Percentiles rank a stretch among this genome's conserved stretches.
These are phyloP conservation scores for Dicyrtomina minuta DNA, from an alignment of 2,888 invertebrate species.

Conservation along the genomic window DNA sequence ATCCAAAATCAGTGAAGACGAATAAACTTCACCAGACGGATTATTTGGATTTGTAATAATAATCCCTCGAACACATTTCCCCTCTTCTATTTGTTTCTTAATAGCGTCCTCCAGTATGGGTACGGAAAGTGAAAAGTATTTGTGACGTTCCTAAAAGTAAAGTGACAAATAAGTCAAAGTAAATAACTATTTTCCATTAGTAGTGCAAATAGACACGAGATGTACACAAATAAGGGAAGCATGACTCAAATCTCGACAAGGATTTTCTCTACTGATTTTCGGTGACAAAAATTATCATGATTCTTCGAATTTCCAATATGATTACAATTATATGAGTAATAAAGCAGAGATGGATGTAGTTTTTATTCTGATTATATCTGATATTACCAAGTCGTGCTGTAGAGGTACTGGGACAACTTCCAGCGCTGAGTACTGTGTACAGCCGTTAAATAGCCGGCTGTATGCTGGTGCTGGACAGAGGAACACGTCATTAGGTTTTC, in stretches of 20 bases:
- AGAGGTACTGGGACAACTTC: conserved; percentile 30
- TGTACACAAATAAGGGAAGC: not conserved
- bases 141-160: conserved; percentile 14
- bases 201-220: not conserved
- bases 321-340: too few species aligned
- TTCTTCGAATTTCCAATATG: too few species aligned
- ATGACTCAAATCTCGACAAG: not conserved
- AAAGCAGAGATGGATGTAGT: too few species aligned
- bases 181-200: not conserved
- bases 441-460: conserved; percentile 19
- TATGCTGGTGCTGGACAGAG: conserved; percentile 31
- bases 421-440: conserved; percentile 27
- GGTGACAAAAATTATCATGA: too few species aligned
- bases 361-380: too few species aligned
- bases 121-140: conserved; percentile 34
- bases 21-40: conserved; percentile 42
- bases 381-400: conserved; percentile 19
- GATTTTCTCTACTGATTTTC: not conserved
- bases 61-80: conserved; percentile 39
- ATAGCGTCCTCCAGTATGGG: conserved; percentile 33
- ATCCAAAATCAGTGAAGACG: conserved; percentile 26
- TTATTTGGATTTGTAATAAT: conserved; percentile 48
- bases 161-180: not conserved
- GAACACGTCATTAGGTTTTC: conserved; percentile 27
- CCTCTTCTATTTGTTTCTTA: conserved; percentile 25